Conservation (phyloP, 2,797 vertebrate genomes). For the Amblyraja radiata region DNA sequence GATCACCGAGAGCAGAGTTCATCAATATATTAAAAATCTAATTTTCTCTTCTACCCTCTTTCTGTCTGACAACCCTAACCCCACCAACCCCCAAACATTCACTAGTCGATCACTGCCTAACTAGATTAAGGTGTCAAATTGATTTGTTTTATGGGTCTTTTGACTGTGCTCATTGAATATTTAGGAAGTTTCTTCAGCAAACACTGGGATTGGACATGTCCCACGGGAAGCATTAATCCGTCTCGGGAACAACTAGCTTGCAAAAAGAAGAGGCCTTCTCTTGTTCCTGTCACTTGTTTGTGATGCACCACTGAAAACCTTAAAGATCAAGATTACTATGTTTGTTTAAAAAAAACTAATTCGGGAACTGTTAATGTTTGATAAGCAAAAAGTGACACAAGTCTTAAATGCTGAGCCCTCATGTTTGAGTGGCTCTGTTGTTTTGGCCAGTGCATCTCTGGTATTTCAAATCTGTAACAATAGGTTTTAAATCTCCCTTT, state of each 20-base stretch:
- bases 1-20: neutral
- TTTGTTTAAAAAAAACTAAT: conserved; percentile 38
- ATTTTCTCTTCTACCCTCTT: conserved; percentile 55
- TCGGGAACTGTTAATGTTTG: conserved; percentile 42
- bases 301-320: conserved; percentile 28
- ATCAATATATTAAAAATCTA: neutral
- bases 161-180: conserved; percentile 81
- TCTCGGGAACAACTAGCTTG: conserved; percentile 62
- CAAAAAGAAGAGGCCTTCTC: conserved; percentile 68
- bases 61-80: conserved; percentile 49
- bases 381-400: conserved; percentile 59
- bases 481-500: conserved; percentile 77
- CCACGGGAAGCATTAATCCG: conserved; percentile 82
- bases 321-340: conserved; percentile 35
- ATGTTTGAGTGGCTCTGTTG: conserved; percentile 71
- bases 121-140: conserved; percentile 87
- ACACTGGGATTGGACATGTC: conserved; percentile 74
- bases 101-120: conserved; percentile 77
- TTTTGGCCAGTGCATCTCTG: conserved; percentile 65
- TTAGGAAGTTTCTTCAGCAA: conserved; percentile 78
- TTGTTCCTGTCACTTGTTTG: conserved; percentile 67
- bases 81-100: conserved; percentile 47
- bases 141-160: conserved; percentile 86
- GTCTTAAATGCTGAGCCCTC: conserved; percentile 70
- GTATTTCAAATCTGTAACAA: conserved; percentile 69